A percentile compares a stretch with the other conserved stretches of the same genome.
These are phyloP conservation scores for Papilio xuthus DNA, from an alignment of 1,140 invertebrate species.

Conservation along the genomic window DNA sequence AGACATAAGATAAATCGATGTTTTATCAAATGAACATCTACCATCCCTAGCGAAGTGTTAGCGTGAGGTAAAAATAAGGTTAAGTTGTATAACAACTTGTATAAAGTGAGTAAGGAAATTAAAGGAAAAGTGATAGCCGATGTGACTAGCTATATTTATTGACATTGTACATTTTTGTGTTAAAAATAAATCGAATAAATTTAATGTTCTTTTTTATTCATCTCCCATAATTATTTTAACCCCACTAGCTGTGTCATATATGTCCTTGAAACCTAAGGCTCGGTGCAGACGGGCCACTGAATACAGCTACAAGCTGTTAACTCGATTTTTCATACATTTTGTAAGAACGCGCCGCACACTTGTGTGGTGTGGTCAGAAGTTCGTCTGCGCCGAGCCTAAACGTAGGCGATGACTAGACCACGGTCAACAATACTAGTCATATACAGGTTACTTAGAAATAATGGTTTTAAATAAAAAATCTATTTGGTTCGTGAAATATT, in stretches of 20 bases:
- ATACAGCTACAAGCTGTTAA: too few species aligned
- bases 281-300: too few species aligned
- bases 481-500: conserved; percentile 31
- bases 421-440: too few species aligned
- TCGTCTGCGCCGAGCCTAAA: too few species aligned
- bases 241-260: not conserved
- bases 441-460: too few species aligned
- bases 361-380: too few species aligned
- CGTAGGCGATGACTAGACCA: too few species aligned
- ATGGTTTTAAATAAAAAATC: not conserved
- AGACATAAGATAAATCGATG: not conserved
- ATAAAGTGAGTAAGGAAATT: conserved; percentile 60
- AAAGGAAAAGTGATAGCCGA: conserved; percentile 69
- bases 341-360: too few species aligned
- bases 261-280: too few species aligned
- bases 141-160: conserved; percentile 78
- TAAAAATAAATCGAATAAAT: conserved; percentile 75
- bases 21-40: not conserved
- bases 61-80: conserved; percentile 32
- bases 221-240: not conserved
- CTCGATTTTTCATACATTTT: too few species aligned
- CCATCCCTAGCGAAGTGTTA: conserved; percentile 18
- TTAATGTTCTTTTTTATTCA: conserved; percentile 42
- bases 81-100: conserved; percentile 73
- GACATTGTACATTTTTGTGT: conserved; percentile 80